Evolutionary conservation across 1,140 invertebrate species (phyloP).

Genomic region (Harlomillsia oculata): DNA sequence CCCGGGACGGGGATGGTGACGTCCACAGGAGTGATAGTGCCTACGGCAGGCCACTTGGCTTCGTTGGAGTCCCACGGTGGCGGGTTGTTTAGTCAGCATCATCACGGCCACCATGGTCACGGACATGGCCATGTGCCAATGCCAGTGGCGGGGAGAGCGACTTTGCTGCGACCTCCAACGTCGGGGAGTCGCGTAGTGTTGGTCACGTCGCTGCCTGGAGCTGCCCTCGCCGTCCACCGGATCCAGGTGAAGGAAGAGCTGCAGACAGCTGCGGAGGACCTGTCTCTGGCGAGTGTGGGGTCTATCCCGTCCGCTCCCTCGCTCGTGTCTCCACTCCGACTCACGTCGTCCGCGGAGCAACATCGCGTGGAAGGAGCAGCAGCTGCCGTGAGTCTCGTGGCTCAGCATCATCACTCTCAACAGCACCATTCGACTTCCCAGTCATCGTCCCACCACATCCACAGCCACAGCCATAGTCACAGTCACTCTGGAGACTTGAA

Average conservation of each 20-base stretch:
- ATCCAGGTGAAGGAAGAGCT: constrained; percentile 30
- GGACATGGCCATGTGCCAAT: constrained; percentile 21
- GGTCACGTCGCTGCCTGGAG: constrained; percentile 28
- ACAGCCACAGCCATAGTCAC: constrained; percentile 14
- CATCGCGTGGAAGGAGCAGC: background rate
- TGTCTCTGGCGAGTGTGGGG: constrained; percentile 21
- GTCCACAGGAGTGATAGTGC: too few relatives aligned
- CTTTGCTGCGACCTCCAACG: background rate
- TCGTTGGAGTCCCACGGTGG: constrained; percentile 7
- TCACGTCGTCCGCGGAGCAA: background rate
- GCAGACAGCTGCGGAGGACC: constrained; percentile 33
- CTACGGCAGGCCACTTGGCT: constrained; percentile 4
- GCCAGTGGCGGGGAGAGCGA: constrained; percentile 14
- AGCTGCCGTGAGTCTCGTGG: background rate
- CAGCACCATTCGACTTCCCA: constrained; percentile 4
- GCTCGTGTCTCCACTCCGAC: background rate
- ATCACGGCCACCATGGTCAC: constrained; percentile 9
- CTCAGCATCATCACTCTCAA: constrained; percentile 13
- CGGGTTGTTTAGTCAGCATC: too few relatives aligned
- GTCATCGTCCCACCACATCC: background rate
- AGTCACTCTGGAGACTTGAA: constrained; percentile 4
- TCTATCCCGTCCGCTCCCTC: constrained; percentile 4
- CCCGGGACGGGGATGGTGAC: too few relatives aligned
- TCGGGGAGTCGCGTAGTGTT: constrained; percentile 30
- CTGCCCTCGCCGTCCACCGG: constrained; percentile 24